phyloP scores from a whole-genome alignment of 2,888 invertebrate genomes.

The Stenodera caucasica region DNA sequence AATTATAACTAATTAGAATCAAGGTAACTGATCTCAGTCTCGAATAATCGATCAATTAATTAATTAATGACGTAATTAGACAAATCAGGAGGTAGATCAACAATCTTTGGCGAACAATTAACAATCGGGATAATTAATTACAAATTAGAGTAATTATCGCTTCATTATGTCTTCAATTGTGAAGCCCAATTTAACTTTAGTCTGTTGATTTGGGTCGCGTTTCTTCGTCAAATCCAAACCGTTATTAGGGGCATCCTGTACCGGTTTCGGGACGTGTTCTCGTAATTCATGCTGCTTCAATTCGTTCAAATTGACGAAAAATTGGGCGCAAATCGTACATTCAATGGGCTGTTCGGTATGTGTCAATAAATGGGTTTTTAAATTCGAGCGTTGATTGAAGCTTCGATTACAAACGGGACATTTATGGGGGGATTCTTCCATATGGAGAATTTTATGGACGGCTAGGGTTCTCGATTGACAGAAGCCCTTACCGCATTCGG shows the following conservation, averaged over 20 bases:
- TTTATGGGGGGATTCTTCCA: conserved; percentile 93
- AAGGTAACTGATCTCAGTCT: conserved; percentile 7
- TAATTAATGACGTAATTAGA: neutral
- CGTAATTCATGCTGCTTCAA: conserved; percentile 41
- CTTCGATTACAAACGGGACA: conserved; percentile 89
- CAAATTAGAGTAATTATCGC: conserved; percentile 59
- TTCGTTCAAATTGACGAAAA: conserved; percentile 39
- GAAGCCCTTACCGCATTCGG: conserved; percentile 96
- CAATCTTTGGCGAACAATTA: conserved; percentile 5
- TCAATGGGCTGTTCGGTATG: conserved; percentile 83
- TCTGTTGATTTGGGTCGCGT: conserved; percentile 30
- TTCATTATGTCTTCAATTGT: conserved; percentile 86
- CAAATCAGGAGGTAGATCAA: neutral
- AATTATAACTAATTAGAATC: neutral
- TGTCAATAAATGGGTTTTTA: conserved; percentile 89
- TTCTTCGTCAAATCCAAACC: conserved; percentile 40
- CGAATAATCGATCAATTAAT: neutral
- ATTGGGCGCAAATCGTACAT: conserved; percentile 51
- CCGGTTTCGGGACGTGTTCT: conserved; percentile 16
- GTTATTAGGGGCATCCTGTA: conserved; percentile 3
- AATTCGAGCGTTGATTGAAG: conserved; percentile 90
- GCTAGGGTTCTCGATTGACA: conserved; percentile 95
- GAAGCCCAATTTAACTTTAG: conserved; percentile 68
- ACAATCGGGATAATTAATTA: neutral
- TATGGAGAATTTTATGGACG: conserved; percentile 92